Conservation (phyloP, 2,797 vertebrate species). For the Tauraco hartlaubi region DNA sequence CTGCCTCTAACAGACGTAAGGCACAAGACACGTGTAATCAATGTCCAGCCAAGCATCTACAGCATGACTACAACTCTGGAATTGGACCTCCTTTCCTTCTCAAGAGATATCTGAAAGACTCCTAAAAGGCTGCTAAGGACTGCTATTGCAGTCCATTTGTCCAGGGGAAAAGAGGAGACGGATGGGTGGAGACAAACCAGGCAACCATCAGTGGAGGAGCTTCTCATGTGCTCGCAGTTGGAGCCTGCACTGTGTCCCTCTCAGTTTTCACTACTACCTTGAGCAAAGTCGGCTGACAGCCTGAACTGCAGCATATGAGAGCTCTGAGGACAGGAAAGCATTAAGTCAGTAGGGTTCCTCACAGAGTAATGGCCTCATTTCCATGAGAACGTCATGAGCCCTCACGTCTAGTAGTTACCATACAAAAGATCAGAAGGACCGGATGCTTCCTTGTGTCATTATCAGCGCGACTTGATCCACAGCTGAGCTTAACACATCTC, state of each 20-base stretch:
- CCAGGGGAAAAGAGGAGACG: neutral
- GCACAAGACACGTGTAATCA: accelerated
- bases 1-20: neutral
- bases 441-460: neutral
- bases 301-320: neutral
- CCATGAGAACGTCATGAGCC: neutral
- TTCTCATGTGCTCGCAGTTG: neutral
- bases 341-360: neutral
- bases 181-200: neutral
- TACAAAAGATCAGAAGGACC: neutral
- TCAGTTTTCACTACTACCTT: neutral
- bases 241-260: neutral
- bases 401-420: neutral
- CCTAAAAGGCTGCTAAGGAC: neutral
- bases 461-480: neutral
- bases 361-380: neutral
- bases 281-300: neutral
- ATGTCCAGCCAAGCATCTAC: neutral
- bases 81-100: neutral
- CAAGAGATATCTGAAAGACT: neutral
- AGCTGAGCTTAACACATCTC: neutral
- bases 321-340: neutral
- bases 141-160: neutral
- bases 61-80: neutral
- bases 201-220: neutral